Base-by-base conservation (phyloP, 2,888 invertebrate genomes). In the Apeira syringaria region DNA sequence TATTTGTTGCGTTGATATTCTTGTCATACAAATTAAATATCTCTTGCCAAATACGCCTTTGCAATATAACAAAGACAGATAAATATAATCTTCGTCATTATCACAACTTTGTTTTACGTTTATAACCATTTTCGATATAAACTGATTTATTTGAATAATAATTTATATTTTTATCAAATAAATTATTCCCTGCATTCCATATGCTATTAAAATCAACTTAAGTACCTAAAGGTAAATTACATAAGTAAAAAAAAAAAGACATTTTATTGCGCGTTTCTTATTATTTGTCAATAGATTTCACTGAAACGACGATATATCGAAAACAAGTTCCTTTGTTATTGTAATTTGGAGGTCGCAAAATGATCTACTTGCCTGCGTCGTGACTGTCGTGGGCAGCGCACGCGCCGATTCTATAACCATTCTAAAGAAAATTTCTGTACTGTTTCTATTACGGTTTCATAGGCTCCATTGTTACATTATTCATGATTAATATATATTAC, bases 311-410 rank as follows among this genome's bases (percentile, higher is more conserved):
- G 33, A 46, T 42, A 44, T 45, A 50, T 49, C 32, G 32, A 47
- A 56, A 51, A 56, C 50, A 46, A 51, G 44, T 50, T 53, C 38
- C 53, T 56, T 67, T 64, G 59, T 59, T 52, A 50, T 50, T 47
- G 52, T 57, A 60, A 60, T 64, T 54, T 58, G 69, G 74, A 84
- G 84, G 80, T 82, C 79, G 64, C 61, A 72, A 74, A 81, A 78
- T 61, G 74, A 76, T 76, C 74, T 69, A 74, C 72, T 74, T 78
- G 61, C 70, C 41, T 30, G 29, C 35, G 65, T 88, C 87, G 89
- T 89, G 88, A 88, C 86, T 64, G 68, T 65, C 71, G 77, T 76
- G 69, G 60, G 58, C 64, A 67, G 83, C 75, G 85, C 87, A 86
- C 84, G 83, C 85, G 88, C 77, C 73, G 72, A 50, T 64, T 20